Percentiles rank a stretch among this genome's conserved stretches.
phyloP scores from a whole-genome alignment of 2,113 vertebrate genomes.

The Etheostoma cragini region DNA sequence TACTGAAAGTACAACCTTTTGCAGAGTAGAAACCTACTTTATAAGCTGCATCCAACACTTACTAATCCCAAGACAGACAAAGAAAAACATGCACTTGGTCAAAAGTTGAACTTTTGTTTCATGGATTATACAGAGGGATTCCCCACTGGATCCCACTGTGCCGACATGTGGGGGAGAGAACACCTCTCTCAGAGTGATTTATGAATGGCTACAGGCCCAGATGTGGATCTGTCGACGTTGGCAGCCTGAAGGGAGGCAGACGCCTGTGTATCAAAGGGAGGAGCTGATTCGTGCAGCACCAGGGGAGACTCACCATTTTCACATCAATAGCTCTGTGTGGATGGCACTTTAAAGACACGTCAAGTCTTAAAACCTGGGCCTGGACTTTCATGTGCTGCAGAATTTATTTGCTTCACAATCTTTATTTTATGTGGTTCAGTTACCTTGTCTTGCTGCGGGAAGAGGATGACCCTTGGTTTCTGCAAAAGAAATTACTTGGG shows the following conservation, averaged over 20 bases:
- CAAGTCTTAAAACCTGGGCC: slow-evolving; percentile 71
- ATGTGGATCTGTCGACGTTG: slow-evolving; percentile 79
- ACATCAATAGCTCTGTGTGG: slow-evolving; percentile 76
- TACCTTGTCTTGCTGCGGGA: slow-evolving; percentile 28
- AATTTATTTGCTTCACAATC: slow-evolving; percentile 74
- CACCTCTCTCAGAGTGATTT: slow-evolving; percentile 80
- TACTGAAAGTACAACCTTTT: slow-evolving; percentile 38
- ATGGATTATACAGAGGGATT: slow-evolving; percentile 60
- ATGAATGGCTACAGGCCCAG: slow-evolving; percentile 81
- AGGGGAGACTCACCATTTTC: slow-evolving; percentile 71
- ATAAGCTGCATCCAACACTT: slow-evolving; percentile 21
- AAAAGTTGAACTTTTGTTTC: slow-evolving; percentile 59
- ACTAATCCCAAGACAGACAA: slow-evolving; percentile 8
- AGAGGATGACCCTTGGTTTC: slow-evolving; percentile 13
- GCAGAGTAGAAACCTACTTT: slow-evolving; percentile 18
- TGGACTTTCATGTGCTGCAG: slow-evolving; percentile 78
- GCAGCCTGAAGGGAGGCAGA: slow-evolving; percentile 79
- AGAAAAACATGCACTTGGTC: slow-evolving; percentile 34
- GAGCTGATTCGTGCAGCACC: slow-evolving; percentile 69
- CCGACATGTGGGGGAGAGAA: slow-evolving; percentile 74
- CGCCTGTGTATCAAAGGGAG: slow-evolving; percentile 77
- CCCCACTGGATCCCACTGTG: slow-evolving; percentile 64
- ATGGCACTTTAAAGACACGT: slow-evolving; percentile 81
- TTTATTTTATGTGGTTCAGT: slow-evolving; percentile 59
- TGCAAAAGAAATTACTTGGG: neutral